phyloP scores from a whole-genome alignment of 1,140 invertebrate genomes.

The Bombus superbus region DNA sequence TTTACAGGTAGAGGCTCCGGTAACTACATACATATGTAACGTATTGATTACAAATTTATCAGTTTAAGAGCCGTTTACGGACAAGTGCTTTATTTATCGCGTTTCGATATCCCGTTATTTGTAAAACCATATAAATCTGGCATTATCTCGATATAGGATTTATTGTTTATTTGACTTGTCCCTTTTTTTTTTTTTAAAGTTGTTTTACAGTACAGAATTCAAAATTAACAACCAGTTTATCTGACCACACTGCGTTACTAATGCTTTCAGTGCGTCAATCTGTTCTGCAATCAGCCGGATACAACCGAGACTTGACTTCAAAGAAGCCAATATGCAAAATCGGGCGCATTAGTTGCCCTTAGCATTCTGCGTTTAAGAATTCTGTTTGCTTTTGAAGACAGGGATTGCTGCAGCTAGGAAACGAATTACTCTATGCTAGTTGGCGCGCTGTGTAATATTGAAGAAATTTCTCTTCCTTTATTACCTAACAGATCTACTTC shows the following conservation, averaged over 20 bases:
- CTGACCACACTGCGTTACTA: background rate
- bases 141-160: background rate
- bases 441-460: too few relatives aligned
- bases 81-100: too few relatives aligned
- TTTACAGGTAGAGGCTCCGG: background rate
- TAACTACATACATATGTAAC: background rate
- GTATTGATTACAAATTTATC: background rate
- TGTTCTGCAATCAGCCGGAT: background rate
- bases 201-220: background rate
- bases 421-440: background rate
- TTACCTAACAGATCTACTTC: background rate
- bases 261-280: background rate
- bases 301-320: background rate
- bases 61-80: background rate
- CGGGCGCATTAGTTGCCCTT: background rate
- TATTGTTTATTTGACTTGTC: background rate
- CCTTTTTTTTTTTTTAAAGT: background rate
- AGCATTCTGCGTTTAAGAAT: background rate
- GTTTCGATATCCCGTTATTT: background rate
- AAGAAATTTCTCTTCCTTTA: too few relatives aligned
- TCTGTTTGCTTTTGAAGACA: background rate
- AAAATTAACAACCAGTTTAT: background rate
- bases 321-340: conserved; percentile 15
- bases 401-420: background rate
- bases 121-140: background rate